Evolutionary conservation across 2,797 vertebrate genomes (phyloP), one percentile per base, ranked within the genome.

Genomic region (Scyliorhinus canicula): DNA sequence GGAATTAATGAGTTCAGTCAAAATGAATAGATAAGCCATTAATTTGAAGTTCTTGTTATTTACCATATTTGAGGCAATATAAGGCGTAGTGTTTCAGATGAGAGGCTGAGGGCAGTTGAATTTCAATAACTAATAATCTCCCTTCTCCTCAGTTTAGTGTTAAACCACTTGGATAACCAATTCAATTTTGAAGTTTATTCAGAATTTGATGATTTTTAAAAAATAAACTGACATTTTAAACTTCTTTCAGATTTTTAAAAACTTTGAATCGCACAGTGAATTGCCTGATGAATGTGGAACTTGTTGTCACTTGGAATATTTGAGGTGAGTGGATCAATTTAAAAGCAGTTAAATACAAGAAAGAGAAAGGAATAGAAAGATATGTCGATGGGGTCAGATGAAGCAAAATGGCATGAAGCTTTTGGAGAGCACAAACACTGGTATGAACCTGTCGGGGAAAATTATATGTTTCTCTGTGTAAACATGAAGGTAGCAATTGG

Each of bases 1-100:
- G 65, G 93, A 94, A 94, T 94, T 94, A 94, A 94, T 94, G 93
- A 94, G 67, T 69, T 94, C 93, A 94, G 93, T 94, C 93, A 94
- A 94, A 94, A 94, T 94, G 93, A 94, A 94, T 94, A 94, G 93
- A 94, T 94, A 71, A 94, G 40, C 44, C 93, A 74, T 94, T 94
- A 94, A 94, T 94, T 94, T 94, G 63, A 71, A 71, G 47, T 69
- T 94, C 50, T 50, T 94, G 65, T 93, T 94, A 94, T 94, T 94
- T 94, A 71, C 93, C 65, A 55, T 69, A 94, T 94, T 71, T 74
- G 93, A 52, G 67, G 65, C 14, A 94, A 74, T 71, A 94, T 35
- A 71, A 94, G 67, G 67, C 35, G 52, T 94, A 14, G 44, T 35
- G 47, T 94, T 94, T 94, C 31, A 94, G 67, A 71, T 69, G 67